Evolutionary conservation across 2,113 vertebrate species (phyloP).

Genomic region (Genyomyrus donnyi): DNA sequence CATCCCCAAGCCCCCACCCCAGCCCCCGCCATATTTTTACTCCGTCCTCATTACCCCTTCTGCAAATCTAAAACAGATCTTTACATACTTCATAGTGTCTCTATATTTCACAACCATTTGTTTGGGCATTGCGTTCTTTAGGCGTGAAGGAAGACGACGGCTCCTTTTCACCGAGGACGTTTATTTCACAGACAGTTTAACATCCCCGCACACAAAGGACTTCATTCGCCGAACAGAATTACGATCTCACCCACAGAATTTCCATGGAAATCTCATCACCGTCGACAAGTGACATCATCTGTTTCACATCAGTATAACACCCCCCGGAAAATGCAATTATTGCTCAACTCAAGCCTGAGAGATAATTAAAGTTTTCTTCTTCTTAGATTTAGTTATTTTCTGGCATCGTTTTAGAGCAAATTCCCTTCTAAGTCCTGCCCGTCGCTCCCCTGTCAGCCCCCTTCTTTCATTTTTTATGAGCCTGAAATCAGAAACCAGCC

Average conservation of each 20-base stretch:
- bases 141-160: neutral
- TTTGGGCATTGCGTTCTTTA: neutral
- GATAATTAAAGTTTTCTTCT: conserved; percentile 34
- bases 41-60: neutral
- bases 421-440: conserved; percentile 24
- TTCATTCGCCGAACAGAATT: conserved; percentile 40
- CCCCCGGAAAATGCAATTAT: conserved; percentile 35
- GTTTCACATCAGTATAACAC: conserved; percentile 36
- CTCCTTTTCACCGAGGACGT: neutral
- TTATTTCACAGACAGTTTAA: conserved; percentile 28
- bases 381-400: conserved; percentile 35
- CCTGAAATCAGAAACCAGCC: conserved; percentile 29
- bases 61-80: neutral
- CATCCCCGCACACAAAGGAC: conserved; percentile 37
- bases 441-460: conserved; percentile 28
- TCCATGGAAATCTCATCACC: conserved; percentile 33
- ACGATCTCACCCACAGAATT: conserved; percentile 37
- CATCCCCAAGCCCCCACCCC: neutral
- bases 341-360: conserved; percentile 40
- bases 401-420: conserved; percentile 32
- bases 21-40: neutral
- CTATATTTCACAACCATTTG: neutral
- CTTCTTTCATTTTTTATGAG: conserved; percentile 39
- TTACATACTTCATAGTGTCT: neutral
- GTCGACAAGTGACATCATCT: conserved; percentile 45